A percentile compares a stretch with the other conserved stretches of the same genome.
Evolutionary conservation across 1,140 invertebrate species (phyloP).

Genomic region (Hylaeus anthracinus): DNA sequence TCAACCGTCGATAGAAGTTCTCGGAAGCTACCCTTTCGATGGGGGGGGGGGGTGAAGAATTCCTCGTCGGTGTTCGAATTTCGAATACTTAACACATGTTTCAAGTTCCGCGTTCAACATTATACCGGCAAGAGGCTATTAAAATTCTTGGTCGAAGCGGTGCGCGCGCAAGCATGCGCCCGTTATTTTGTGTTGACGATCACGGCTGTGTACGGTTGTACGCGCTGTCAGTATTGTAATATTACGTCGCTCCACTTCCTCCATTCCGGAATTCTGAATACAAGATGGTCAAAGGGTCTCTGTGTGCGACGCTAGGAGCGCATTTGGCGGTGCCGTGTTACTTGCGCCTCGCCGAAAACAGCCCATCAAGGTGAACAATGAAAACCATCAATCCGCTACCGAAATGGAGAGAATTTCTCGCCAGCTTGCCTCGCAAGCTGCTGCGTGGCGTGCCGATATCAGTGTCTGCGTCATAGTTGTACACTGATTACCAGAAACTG

Average conservation of each 20-base stretch:
- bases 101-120: neutral
- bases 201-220: neutral
- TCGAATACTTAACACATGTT: slow-evolving; percentile 9
- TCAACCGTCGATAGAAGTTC: neutral
- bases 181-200: slow-evolving; percentile 51
- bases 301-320: slow-evolving; percentile 51
- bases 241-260: slow-evolving; percentile 56
- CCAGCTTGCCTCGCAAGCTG: neutral
- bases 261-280: slow-evolving; percentile 55
- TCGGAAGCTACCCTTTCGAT: neutral
- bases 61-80: neutral
- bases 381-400: slow-evolving; percentile 70
- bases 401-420: slow-evolving; percentile 60
- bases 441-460: neutral
- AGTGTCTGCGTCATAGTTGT: neutral
- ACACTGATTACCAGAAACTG: no score
- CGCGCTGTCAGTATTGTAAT: slow-evolving; percentile 31
- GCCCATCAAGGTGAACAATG: slow-evolving; percentile 69
- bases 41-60: neutral
- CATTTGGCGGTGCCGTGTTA: slow-evolving; percentile 49
- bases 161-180: slow-evolving; percentile 23
- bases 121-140: slow-evolving; percentile 22
- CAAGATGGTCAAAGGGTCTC: slow-evolving; percentile 70
- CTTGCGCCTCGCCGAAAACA: slow-evolving; percentile 62
- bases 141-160: slow-evolving; percentile 47